phyloP scores from a whole-genome alignment of 2,113 vertebrate species.

The Paedocypris sp. region DNA sequence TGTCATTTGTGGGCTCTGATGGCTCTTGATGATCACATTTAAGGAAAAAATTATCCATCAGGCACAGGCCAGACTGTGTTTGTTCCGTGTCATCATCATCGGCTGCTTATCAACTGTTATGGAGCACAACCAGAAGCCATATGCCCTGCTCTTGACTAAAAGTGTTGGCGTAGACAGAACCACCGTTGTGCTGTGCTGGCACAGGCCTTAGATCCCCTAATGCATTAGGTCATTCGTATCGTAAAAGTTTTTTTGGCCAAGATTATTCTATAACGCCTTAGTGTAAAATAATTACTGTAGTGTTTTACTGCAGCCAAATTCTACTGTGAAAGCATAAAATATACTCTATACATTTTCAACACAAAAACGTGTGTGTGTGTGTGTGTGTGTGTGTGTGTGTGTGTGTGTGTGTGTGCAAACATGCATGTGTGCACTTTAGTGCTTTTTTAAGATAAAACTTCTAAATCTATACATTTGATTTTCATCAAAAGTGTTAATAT shows the following conservation, averaged over 20 bases:
- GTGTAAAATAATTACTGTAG: not conserved
- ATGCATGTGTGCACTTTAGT: no score
- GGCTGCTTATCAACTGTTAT: not conserved
- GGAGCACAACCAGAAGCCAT: not conserved
- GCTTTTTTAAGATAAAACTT: no score
- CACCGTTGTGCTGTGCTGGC: not conserved
- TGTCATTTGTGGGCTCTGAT: not conserved
- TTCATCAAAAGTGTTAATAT: no score
- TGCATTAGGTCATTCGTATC: not conserved
- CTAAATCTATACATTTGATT: no score
- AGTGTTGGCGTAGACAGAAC: slow-evolving; percentile 1
- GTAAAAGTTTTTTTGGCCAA: not conserved
- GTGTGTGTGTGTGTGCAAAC: no score
- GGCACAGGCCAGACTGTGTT: not conserved
- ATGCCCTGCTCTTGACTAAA: slow-evolving; percentile 2
- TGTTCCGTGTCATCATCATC: not conserved
- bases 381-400: no score
- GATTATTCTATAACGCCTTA: not conserved
- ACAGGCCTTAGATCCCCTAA: not conserved
- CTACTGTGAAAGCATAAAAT: not conserved
- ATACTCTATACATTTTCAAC: no score
- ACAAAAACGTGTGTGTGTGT: no score
- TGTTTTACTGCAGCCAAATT: not conserved
- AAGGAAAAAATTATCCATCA: not conserved
- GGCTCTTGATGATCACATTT: not conserved